Evolutionary conservation across 2,113 vertebrate species (phyloP), one percentile per base, ranked within the genome.

Genomic region (Toxostoma redivivum): DNA sequence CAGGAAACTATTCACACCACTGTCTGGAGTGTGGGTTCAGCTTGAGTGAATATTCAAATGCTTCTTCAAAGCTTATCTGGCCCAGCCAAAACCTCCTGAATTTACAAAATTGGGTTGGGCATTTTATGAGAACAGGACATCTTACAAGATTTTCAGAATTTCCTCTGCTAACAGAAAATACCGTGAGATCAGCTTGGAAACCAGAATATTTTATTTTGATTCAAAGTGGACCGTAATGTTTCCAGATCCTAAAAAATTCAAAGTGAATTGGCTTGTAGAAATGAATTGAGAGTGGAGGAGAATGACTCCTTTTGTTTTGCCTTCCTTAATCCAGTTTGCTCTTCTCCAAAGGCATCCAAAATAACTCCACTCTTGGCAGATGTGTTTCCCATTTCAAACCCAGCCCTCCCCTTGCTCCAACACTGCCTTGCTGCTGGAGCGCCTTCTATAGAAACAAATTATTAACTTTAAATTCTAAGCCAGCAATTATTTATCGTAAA

Each of bases 1-100:
- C 83, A 96, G 96, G 96, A 97, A 97, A 87, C 86, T 92, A 65
- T 86, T 95, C 76, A 94, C 93, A 94, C 93, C 93, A 91, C 96
- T 97, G 95, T 95, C 96, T 96, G 95, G 92, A 95, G 92, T 95
- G 95, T 96, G 95, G 95, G 92, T 97, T 97, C 94, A 96, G 92
- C 89, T 92, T 94, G 82, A 97, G 94, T 93, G 94, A 97, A 82
- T 89, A 94, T 94, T 95, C 86, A 94, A 67, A 88, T 81, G 24
- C 62, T 91, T 84, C 94, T 97, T 72, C 93, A 97, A 96, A 94
- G 64, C 54, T 94, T 90, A 96, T 95, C 92, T 94, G 58, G 72
- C 87, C 81, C 58, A 97, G 97, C 97, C 96, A 97, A 96, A 96
- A 91, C 95, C 95, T 97, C 88, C 79, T 88, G 84, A 89, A 95